Base-by-base conservation (phyloP, 2,888 invertebrate genomes). In the Perithous albicinctus region DNA sequence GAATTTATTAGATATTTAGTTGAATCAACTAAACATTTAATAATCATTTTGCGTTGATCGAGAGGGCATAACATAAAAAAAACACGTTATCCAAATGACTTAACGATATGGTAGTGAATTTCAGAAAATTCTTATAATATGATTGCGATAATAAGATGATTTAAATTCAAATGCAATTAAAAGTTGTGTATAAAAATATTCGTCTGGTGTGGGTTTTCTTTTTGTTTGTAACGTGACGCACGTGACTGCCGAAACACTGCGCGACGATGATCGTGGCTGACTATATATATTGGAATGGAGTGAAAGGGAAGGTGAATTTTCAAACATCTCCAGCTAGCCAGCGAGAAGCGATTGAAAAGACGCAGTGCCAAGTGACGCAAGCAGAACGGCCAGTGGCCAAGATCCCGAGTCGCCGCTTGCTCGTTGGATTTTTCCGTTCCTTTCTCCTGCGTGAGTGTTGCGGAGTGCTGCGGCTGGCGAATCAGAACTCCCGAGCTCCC, bases 241-340 rank as follows among this genome's bases (percentile, higher is more conserved):
- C 48, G 48, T 63, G 63, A 29, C 63, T 23, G 35, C 63, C 43
- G 32, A 63, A 12, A 46, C 18, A n/a, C 35, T 63, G 23, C 20
- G 20, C 41, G 56, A 48, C 54, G 26, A 15, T 70, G 38, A 48
- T 48, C 48, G 48, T 18, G n/a, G 48, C 70, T 41, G 38, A 56
- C 15, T n/a, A n/a, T n/a, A n/a, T 23, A 29, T 59, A 29, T 70
- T n/a, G 12, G 46, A 82, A 79, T 82, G 75, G 87, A 89, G 90
- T 90, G 90, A 90, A 90, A 90, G 90, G 90, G 87, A 89, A 87
- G 85, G 85, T 85, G 87, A 87, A 87, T 89, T 90, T 90, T 89
- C 85, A 87, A 88, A 84, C 80, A 87, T 87, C 85, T 75, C 56
- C 41, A 46, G 56, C 35, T n/a, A 54, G 63, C 43, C 15, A 43